Evolutionary conservation across 2,888 invertebrate species (phyloP), one percentile per base, ranked within the genome.

Genomic region (Sarcophaga variegata): DNA sequence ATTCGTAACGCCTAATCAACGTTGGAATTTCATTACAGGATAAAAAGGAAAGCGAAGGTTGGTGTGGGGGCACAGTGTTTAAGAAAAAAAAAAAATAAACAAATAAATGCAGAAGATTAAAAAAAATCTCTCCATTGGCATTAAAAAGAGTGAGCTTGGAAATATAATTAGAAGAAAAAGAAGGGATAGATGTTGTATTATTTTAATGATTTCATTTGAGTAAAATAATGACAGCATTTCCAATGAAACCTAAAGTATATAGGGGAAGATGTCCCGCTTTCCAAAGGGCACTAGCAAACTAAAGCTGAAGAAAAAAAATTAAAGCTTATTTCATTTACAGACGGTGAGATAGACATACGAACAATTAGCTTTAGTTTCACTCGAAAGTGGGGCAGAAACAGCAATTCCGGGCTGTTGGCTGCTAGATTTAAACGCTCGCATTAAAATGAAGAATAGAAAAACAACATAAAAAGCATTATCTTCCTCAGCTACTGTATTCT

Each of bases 21-120:
- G 81, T 62, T 83, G 79, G 71, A 88, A 86, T 86, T 88, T 86
- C 84, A 86, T 86, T 83, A 82, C 54, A 79, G 77, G 11, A 59
- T 12, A 25, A 72, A 78, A 49, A 12, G 37, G 66, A 71, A 71
- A 76, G 62, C 54, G 49, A 84, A 86, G 78, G 6, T 45, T 20
- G 27, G 49, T 12, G 0, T 47, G 71, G 60, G 37, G 25, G n/a
- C 66, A 60, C 79, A 79, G 45, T 86, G 75, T 70, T 79, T 64
- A 78, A 70, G 60, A 81, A 85, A 79, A 47, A 81, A 85, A 79
- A 47, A 60, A 37, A 2, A 37, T 8, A 10, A 37, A 37, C 37
- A 37, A 37, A 37, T 59, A 78, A 78, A 74, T 70, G 47, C 74
- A 49, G 71, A 83, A 77, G 72, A 83, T 37, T 37, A 77, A 8